These are phyloP conservation scores for Strix aluco DNA, from an alignment of 2,113 vertebrate species.

Conservation along the genomic window DNA sequence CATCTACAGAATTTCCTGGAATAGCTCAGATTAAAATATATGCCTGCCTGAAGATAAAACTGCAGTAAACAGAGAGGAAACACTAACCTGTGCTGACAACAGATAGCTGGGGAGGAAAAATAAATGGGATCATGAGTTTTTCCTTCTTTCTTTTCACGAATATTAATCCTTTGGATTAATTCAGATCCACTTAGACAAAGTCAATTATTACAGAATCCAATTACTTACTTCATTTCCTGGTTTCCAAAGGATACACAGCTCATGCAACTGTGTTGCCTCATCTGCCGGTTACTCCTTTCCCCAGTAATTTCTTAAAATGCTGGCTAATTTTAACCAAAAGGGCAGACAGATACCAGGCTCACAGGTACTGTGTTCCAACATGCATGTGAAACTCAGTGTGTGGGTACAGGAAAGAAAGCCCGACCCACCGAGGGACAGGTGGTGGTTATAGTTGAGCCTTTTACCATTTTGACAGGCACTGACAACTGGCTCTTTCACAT, in stretches of 20 bases:
- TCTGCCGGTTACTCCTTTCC: background rate
- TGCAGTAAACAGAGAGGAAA: background rate
- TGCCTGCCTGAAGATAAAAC: background rate
- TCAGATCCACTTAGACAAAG: background rate
- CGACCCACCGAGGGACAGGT: background rate
- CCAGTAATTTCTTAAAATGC: background rate
- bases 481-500: background rate
- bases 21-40: background rate
- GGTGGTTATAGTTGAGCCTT: background rate
- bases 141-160: background rate
- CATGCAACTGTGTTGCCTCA: background rate
- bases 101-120: background rate
- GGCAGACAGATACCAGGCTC: background rate
- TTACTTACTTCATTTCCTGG: background rate
- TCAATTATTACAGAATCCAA: background rate
- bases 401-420: background rate
- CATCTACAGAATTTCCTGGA: background rate
- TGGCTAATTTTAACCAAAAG: background rate
- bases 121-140: background rate
- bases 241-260: background rate
- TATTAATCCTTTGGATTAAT: background rate
- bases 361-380: background rate
- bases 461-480: background rate
- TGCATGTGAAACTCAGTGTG: background rate
- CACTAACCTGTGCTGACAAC: background rate